Evolutionary conservation across 1,140 invertebrate genomes (phyloP).

Genomic region (Drosophila leontia): DNA sequence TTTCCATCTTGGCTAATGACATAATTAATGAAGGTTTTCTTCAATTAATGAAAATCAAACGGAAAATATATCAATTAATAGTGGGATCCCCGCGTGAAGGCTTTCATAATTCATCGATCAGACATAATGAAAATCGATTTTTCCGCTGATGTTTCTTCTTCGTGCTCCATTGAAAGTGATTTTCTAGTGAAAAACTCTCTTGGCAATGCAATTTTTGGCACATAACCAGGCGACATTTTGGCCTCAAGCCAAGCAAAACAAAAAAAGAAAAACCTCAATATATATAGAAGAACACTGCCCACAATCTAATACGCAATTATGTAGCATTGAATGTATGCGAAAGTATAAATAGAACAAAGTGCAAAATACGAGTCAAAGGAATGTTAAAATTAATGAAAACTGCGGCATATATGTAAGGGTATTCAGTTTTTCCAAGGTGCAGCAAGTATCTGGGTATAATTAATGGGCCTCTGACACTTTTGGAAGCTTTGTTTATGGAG

Average conservation of each 20-base stretch:
- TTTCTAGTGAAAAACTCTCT: constrained; percentile 54
- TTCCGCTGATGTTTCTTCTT: constrained; percentile 33
- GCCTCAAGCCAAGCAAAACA: constrained; percentile 55
- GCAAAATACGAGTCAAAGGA: constrained; percentile 33
- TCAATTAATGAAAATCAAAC: constrained; percentile 9
- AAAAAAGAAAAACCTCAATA: constrained; percentile 1
- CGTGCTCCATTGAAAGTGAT: constrained; percentile 67
- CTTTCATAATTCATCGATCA: constrained; percentile 67
- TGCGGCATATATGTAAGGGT: constrained; percentile 16
- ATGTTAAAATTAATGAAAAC: constrained; percentile 49
- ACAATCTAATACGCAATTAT: constrained; percentile 46
- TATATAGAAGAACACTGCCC: constrained; percentile 45
- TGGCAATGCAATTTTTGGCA: constrained; percentile 69
- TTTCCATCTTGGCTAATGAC: background rate
- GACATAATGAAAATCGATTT: constrained; percentile 78
- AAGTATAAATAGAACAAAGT: constrained; percentile 63
- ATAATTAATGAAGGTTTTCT: constrained; percentile 29
- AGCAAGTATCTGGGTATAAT: constrained; percentile 16
- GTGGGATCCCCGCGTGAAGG: constrained; percentile 14
- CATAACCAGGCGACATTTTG: constrained; percentile 67
- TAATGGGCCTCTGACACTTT: constrained; percentile 45
- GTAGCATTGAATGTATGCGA: constrained; percentile 59
- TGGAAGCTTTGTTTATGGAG: constrained; percentile 24
- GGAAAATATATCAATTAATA: constrained; percentile 35
- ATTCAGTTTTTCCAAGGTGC: constrained; percentile 41